Conservation (phyloP, 2,888 invertebrate species). For the Limnephilus marmoratus region DNA sequence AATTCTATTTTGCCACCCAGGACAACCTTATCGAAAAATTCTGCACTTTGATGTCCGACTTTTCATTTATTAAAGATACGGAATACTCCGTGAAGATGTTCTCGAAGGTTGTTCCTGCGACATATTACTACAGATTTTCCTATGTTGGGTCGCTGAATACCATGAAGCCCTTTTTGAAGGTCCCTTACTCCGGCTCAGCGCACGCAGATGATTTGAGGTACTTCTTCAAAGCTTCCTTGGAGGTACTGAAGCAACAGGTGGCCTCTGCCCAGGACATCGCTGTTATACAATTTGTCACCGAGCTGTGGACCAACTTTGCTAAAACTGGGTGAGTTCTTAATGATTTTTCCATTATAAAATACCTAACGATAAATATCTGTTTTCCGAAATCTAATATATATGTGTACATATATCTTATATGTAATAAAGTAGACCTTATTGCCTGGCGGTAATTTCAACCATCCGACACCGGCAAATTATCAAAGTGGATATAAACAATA, state of each 20-base stretch:
- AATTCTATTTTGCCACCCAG: slow-evolving; percentile 54
- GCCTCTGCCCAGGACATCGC: slow-evolving; percentile 6
- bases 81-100: slow-evolving; percentile 28
- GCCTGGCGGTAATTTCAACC: no score
- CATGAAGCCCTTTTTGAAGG: slow-evolving; percentile 48
- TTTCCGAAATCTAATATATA: no score
- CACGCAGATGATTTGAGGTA: slow-evolving; percentile 67
- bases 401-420: no score
- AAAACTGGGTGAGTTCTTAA: slow-evolving; percentile 51
- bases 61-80: neutral
- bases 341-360: neutral
- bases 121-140: slow-evolving; percentile 67
- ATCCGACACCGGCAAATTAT: no score
- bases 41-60: slow-evolving; percentile 52
- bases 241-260: neutral
- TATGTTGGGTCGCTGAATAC: slow-evolving; percentile 66
- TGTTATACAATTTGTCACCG: slow-evolving; percentile 25
- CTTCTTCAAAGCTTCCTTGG: slow-evolving; percentile 64
- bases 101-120: slow-evolving; percentile 29
- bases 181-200: slow-evolving; percentile 60
- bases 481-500: no score
- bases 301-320: slow-evolving; percentile 60
- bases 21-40: slow-evolving; percentile 48
- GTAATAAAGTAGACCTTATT: no score
- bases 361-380: neutral